Percentiles rank a stretch among this genome's conserved stretches.
phyloP scores from a whole-genome alignment of 2,797 vertebrate species.

The Darevskia nairensis region DNA sequence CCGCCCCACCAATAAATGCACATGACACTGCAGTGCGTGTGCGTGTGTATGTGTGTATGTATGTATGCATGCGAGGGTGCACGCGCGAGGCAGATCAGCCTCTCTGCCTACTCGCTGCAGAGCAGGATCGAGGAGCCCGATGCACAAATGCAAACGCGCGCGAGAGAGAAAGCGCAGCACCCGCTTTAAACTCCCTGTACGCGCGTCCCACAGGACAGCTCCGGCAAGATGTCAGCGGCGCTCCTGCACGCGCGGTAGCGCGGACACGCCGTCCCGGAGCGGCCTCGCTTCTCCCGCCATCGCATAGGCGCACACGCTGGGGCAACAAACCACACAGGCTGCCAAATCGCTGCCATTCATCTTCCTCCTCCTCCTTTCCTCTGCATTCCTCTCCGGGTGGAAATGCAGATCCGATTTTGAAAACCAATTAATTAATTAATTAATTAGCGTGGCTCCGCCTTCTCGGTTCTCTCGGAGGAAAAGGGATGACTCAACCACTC shows the following conservation, averaged over 20 bases:
- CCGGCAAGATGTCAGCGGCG: background rate
- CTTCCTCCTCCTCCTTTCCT: no score
- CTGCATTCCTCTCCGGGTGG: background rate
- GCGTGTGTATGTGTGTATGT: background rate
- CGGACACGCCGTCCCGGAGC: background rate
- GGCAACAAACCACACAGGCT: background rate
- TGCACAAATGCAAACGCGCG: background rate
- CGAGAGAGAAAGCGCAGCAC: background rate
- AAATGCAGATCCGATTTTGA: background rate
- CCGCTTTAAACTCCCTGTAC: no score
- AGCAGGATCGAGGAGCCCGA: background rate
- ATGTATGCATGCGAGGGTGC: no score
- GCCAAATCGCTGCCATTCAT: no score
- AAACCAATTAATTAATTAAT: background rate
- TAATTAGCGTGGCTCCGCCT: background rate
- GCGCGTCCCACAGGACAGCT: background rate
- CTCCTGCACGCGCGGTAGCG: background rate
- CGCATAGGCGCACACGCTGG: background rate
- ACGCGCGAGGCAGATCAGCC: background rate
- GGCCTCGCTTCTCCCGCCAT: background rate
- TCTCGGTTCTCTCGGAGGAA: no score
- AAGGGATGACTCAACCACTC: background rate
- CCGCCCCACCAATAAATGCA: no score
- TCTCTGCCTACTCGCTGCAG: background rate
- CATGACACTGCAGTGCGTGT: background rate